A percentile compares a stretch with the other conserved stretches of the same genome.
Conservation (phyloP, 1,140 invertebrate species). For the Heliconius hewitsoni region DNA sequence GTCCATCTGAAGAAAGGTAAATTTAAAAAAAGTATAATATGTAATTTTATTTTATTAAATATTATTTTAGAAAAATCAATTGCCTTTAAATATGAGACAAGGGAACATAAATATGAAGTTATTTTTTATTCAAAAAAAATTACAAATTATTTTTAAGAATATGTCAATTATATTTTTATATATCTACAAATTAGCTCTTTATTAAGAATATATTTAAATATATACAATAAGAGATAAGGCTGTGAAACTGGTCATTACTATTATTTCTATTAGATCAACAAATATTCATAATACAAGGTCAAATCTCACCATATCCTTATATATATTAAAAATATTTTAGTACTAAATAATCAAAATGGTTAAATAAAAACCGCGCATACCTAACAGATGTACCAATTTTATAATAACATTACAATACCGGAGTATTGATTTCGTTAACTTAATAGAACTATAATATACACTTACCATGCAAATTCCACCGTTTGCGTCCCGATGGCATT, state of each 20-base stretch:
- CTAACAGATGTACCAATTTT: background rate
- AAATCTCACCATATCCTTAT: background rate
- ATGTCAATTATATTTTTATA: background rate
- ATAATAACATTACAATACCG: background rate
- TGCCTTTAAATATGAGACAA: no score
- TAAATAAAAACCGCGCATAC: background rate
- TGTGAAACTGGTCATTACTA: background rate
- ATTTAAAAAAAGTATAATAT: constrained; percentile 58
- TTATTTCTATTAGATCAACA: background rate
- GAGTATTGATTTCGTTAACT: constrained; percentile 12
- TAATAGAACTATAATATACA: constrained; percentile 41
- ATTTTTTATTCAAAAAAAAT: no score
- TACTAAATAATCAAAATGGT: background rate
- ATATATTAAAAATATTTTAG: background rate
- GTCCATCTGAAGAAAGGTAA: constrained; percentile 82
- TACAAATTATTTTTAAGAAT: background rate
- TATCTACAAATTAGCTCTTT: background rate
- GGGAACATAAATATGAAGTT: no score
- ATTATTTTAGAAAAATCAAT: no score
- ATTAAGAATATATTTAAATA: background rate
- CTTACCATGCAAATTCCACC: constrained; percentile 83
- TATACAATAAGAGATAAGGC: background rate
- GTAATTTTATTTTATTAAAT: background rate
- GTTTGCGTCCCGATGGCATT: constrained; percentile 79
- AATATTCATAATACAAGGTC: background rate